Conservation (phyloP, 2,113 vertebrate genomes). For the Tichodroma muraria region DNA sequence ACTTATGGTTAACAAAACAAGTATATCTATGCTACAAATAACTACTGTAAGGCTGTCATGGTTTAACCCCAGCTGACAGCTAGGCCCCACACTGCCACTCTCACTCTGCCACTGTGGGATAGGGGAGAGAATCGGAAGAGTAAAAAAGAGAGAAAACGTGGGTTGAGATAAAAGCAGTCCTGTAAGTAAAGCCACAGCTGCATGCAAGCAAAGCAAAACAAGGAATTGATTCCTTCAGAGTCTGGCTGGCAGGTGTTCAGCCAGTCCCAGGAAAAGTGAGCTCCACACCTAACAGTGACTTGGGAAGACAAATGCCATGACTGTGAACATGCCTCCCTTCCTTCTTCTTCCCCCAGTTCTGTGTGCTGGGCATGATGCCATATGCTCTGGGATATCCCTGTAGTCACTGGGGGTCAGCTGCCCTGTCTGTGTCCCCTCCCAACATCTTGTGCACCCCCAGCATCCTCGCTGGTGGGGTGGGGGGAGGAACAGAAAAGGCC, state of each 20-base stretch:
- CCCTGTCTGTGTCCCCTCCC: neutral
- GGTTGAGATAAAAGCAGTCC: neutral
- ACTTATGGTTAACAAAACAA: neutral
- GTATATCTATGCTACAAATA: neutral
- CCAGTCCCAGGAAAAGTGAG: neutral
- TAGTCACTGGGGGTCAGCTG: neutral
- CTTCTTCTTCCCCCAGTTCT: neutral
- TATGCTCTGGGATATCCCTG: neutral
- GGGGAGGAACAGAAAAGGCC: neutral
- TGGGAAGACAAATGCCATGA: accelerated
- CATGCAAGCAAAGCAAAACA: neutral
- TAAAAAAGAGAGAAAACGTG: neutral
- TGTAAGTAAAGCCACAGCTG: neutral
- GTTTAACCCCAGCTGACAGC: neutral
- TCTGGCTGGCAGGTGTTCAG: neutral
- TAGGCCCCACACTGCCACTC: neutral
- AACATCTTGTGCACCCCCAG: neutral
- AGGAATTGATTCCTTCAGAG: neutral
- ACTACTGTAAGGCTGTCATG: neutral
- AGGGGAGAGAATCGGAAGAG: neutral
- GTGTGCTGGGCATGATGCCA: neutral
- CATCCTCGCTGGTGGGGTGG: accelerated
- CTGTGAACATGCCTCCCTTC: neutral
- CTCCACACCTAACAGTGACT: accelerated
- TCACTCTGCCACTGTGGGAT: neutral